phyloP scores from a whole-genome alignment of 1,140 invertebrate genomes.

The Steinernema khuongi region DNA sequence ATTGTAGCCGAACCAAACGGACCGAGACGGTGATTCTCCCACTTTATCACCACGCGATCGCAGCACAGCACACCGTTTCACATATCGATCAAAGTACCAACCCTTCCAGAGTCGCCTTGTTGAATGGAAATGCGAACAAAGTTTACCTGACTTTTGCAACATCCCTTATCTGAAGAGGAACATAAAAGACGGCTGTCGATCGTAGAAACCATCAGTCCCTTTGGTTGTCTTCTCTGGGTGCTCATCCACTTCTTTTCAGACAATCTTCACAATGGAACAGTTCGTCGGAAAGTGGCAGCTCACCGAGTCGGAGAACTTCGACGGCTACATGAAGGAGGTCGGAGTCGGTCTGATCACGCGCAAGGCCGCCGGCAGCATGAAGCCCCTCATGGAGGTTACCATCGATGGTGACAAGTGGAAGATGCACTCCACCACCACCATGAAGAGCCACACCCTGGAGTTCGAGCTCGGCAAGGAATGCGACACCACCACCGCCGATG shows the following conservation, averaged over 20 bases:
- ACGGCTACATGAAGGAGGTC: constrained; percentile 37
- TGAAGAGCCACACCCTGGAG: constrained; percentile 3
- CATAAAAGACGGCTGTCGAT: background rate
- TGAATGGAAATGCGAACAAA: background rate
- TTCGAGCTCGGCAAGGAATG: background rate
- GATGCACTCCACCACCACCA: constrained; percentile 1
- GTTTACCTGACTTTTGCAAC: background rate
- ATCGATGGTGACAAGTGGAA: constrained; percentile 21
- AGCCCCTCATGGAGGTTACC: constrained; percentile 26
- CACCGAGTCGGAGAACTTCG: constrained; percentile 36
- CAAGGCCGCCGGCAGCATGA: constrained; percentile 29
- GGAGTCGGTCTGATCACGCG: constrained; percentile 33
- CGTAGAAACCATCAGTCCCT: constrained; percentile 1
- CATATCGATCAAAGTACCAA: background rate
- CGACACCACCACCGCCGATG: background rate
- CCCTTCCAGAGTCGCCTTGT: background rate
- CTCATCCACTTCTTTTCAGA: background rate
- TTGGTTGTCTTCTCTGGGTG: background rate
- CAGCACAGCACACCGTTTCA: no score
- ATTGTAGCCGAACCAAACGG: no score
- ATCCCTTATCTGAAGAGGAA: background rate
- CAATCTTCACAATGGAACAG: constrained; percentile 1
- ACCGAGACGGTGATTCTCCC: no score
- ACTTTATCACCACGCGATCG: no score
- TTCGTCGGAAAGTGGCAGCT: constrained; percentile 39